Conservation (phyloP, 2,888 invertebrate genomes). For the Drosophila quinaria region DNA sequence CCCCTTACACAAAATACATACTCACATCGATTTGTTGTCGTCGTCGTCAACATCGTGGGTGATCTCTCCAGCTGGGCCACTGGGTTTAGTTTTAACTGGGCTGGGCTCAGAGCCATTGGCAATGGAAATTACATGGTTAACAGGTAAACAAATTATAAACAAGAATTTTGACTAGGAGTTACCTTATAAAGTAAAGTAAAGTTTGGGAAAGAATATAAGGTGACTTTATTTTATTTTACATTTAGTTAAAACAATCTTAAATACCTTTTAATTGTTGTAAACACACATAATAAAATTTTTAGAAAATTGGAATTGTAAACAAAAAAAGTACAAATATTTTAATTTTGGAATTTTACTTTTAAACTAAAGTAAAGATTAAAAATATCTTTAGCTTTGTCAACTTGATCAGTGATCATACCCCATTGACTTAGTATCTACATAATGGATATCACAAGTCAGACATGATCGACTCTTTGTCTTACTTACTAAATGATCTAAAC, state of each 20-base stretch:
- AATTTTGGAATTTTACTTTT: background rate
- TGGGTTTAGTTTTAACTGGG: constrained; percentile 13
- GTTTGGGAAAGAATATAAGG: background rate
- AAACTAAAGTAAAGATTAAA: background rate
- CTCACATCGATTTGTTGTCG: background rate
- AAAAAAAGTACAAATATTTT: too few relatives aligned
- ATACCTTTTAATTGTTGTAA: background rate
- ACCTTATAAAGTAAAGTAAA: constrained; percentile 3
- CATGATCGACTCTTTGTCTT: constrained; percentile 27
- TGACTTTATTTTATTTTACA: background rate
- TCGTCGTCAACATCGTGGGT: constrained; percentile 40
- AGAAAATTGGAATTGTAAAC: background rate
- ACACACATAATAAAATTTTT: background rate
- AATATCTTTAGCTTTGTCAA: background rate
- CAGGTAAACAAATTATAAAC: constrained; percentile 9
- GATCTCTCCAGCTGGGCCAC: constrained; percentile 48
- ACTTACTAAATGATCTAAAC: constrained; percentile 14
- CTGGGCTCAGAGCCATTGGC: constrained; percentile 35
- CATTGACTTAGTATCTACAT: background rate
- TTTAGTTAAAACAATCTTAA: background rate
- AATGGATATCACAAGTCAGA: constrained; percentile 14
- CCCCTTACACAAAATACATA: constrained; percentile 6
- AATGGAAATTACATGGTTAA: constrained; percentile 44
- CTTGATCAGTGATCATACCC: background rate
- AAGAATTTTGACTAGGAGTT: constrained; percentile 3